Evolutionary conservation across 1,140 invertebrate species (phyloP).

Genomic region (Drosophila asahinai): DNA sequence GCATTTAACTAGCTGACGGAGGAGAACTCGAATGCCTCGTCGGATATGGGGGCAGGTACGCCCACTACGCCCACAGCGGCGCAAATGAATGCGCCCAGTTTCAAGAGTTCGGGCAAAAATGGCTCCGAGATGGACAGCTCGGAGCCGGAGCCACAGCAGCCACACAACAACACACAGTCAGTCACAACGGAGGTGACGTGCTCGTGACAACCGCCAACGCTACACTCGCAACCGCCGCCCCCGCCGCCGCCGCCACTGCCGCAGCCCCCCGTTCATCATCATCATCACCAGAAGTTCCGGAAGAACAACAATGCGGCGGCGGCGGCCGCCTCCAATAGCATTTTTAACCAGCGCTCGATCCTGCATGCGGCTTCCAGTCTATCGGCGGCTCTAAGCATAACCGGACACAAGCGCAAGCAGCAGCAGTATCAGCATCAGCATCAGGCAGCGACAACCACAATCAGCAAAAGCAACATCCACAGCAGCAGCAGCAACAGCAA

Average conservation of each 20-base stretch:
- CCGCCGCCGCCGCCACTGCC: constrained; percentile 22
- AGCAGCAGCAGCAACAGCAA: constrained; percentile 15
- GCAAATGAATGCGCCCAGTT: constrained; percentile 75
- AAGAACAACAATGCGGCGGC: constrained; percentile 84
- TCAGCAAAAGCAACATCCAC: constrained; percentile 39
- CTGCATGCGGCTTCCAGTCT: constrained; percentile 70
- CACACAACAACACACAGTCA: constrained; percentile 43
- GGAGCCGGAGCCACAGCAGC: constrained; percentile 33
- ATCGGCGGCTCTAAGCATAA: constrained; percentile 76
- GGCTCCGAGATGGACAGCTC: constrained; percentile 55
- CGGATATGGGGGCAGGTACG: constrained; percentile 58
- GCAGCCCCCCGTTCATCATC: constrained; percentile 45
- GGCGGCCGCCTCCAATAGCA: constrained; percentile 82
- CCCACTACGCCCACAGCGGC: constrained; percentile 74
- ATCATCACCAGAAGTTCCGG: constrained; percentile 78
- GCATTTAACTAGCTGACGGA: constrained; percentile 58
- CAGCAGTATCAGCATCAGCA: constrained; percentile 39
- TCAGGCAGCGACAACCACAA: constrained; percentile 41
- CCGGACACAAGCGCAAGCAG: constrained; percentile 69
- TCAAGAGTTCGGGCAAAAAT: constrained; percentile 60
- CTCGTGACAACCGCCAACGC: constrained; percentile 82
- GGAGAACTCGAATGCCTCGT: constrained; percentile 82
- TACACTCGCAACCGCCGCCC: constrained; percentile 52
- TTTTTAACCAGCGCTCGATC: constrained; percentile 80
- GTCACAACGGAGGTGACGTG: constrained; percentile 78